phyloP scores from a whole-genome alignment of 2,797 vertebrate species.

The Micrastur ruficollis region DNA sequence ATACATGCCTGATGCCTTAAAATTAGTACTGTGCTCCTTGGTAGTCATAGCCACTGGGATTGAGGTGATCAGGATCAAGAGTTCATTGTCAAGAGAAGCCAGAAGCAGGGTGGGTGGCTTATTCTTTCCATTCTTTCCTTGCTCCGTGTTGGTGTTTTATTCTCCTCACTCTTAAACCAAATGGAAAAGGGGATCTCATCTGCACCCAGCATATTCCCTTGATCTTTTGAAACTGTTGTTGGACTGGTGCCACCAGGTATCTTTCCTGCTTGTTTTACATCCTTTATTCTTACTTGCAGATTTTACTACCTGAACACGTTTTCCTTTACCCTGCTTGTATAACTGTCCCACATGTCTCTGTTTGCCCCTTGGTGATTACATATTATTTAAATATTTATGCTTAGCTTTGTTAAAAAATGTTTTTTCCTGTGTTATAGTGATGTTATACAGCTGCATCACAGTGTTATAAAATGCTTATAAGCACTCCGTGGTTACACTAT shows the following conservation, averaged over 20 bases:
- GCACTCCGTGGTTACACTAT: accelerated
- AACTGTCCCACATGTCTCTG: not conserved
- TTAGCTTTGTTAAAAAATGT: not conserved
- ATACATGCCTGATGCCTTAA: not conserved
- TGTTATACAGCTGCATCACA: not conserved
- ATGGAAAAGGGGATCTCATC: accelerated
- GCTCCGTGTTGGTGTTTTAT: not conserved
- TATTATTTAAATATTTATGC: not conserved
- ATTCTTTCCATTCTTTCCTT: not conserved
- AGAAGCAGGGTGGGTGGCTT: not conserved
- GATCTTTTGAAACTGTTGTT: not conserved
- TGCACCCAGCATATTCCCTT: not conserved
- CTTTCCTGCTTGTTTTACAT: not conserved
- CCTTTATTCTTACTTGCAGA: not conserved
- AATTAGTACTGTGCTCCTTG: not conserved
- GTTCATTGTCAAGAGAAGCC: not conserved
- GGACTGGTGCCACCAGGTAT: accelerated
- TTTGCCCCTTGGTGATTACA: not conserved
- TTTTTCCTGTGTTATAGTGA: not conserved
- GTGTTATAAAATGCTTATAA: not conserved
- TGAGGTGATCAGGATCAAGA: not conserved
- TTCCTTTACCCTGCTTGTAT: not conserved
- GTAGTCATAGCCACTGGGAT: no score
- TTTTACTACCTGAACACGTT: not conserved
- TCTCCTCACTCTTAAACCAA: accelerated